Evolutionary conservation across 2,797 vertebrate genomes (phyloP), one percentile per base, ranked within the genome.

Genomic region (Hoplostethus mediterraneus): DNA sequence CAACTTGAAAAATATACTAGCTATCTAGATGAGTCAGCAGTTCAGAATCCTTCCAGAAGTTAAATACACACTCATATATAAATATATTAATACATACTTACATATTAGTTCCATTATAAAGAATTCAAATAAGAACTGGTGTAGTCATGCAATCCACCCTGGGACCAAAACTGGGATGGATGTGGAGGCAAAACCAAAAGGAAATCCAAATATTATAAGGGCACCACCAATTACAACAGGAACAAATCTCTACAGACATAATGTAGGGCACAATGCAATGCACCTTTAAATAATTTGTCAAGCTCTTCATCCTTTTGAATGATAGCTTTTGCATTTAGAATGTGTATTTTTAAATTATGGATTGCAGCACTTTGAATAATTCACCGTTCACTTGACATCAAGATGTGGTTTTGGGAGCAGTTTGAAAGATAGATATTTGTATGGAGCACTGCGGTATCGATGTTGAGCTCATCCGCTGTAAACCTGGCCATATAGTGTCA

Each of bases 271-370:
- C 42, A 9, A 38, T 0, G 44, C 53, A 58, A 13, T 77, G 30
- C 62, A 68, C 63, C 51, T 79, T 76, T 83, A 64, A 83, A 86
- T 86, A 58, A 86, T 81, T 81, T 71, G 58, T 61, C 67, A 68
- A 38, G 10, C n/a, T 55, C 54, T 38, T 71, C 40, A 28, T 63
- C 38, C 33, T 70, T 73, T 36, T 71, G 42, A 76, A 76, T 65
- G 21, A 64, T 31, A 28, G 5, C 44, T 65, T 36, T 33, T 16
- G 45, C 58, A 67, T 73, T 70, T 65, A 49, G 55, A 67, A 31
- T 63, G 48, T 76, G 51, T 80, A 61, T 65, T 48, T 68, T 52
- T 86, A 6, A 81, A 79, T 86, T 48, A 81, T 83, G 62, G 8
- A 86, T 63, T 5, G 14, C 2, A 59, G 44, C 4, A 8, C 21